Evolutionary conservation across 2,797 vertebrate genomes (phyloP).

Genomic region (Molossus alvarezi): DNA sequence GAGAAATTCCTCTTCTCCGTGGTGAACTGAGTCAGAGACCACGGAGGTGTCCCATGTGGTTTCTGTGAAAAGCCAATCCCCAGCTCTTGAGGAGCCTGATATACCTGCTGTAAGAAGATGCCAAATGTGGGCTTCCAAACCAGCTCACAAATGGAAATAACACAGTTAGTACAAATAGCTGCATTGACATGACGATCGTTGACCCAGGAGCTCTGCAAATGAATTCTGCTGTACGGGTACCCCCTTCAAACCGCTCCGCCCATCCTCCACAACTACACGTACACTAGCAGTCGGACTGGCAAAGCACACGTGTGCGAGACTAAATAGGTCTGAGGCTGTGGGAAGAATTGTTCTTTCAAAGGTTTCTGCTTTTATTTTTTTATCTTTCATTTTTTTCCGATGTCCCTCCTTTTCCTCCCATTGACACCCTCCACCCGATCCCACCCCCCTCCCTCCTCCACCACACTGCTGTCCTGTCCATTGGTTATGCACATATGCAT

Average conservation of each 20-base stretch:
- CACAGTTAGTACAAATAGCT: background rate
- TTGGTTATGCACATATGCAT: no score
- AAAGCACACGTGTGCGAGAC: no score
- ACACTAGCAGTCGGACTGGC: no score
- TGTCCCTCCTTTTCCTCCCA: no score
- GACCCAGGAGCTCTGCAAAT: background rate
- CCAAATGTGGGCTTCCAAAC: background rate
- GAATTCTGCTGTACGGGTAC: background rate
- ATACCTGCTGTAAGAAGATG: background rate
- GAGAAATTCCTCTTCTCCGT: background rate
- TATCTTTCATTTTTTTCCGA: no score
- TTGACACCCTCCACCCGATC: no score
- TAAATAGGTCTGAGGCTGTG: background rate
- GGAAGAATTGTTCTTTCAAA: background rate
- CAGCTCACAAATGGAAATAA: background rate
- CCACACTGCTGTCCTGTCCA: no score
- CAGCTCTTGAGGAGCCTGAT: background rate
- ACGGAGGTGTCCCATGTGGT: background rate
- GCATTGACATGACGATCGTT: background rate
- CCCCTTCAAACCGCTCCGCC: background rate
- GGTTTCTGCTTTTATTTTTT: no score
- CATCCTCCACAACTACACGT: background rate
- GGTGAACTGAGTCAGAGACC: background rate
- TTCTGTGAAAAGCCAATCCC: slow-evolving; percentile 3
- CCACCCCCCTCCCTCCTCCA: no score